Evolutionary conservation across 2,888 invertebrate species (phyloP).

Genomic region (Marronus borbonicus): DNA sequence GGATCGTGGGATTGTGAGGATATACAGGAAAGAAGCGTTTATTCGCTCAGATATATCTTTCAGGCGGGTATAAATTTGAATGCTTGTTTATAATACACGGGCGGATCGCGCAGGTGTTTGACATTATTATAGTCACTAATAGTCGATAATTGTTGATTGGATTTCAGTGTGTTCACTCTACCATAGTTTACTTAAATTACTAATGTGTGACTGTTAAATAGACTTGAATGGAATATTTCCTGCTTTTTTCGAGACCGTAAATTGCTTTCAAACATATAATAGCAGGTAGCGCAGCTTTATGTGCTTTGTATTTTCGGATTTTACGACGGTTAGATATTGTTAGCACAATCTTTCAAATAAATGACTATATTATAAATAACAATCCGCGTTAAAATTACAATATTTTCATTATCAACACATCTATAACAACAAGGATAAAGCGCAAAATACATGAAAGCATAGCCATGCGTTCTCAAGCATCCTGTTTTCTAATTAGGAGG

Average conservation of each 20-base stretch:
- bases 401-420: no score
- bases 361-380: constrained; percentile 2
- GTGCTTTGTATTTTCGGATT: not conserved
- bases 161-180: constrained; percentile 53
- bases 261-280: constrained; percentile 30
- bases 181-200: constrained; percentile 51
- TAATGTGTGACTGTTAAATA: constrained; percentile 47
- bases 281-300: constrained; percentile 3
- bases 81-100: constrained; percentile 44
- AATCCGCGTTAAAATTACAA: not conserved
- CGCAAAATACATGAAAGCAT: no score
- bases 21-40: constrained; percentile 51
- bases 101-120: constrained; percentile 56
- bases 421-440: no score
- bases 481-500: no score
- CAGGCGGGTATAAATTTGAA: constrained; percentile 46
- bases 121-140: constrained; percentile 55
- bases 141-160: constrained; percentile 57
- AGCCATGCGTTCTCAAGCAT: no score
- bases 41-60: constrained; percentile 49
- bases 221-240: constrained; percentile 52
- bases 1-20: constrained; percentile 43
- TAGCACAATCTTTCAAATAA: constrained; percentile 7
- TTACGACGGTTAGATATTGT: constrained; percentile 10
- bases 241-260: constrained; percentile 46